Base-by-base conservation (phyloP, 2,113 vertebrate genomes). In the Triplophysa siluroides region DNA sequence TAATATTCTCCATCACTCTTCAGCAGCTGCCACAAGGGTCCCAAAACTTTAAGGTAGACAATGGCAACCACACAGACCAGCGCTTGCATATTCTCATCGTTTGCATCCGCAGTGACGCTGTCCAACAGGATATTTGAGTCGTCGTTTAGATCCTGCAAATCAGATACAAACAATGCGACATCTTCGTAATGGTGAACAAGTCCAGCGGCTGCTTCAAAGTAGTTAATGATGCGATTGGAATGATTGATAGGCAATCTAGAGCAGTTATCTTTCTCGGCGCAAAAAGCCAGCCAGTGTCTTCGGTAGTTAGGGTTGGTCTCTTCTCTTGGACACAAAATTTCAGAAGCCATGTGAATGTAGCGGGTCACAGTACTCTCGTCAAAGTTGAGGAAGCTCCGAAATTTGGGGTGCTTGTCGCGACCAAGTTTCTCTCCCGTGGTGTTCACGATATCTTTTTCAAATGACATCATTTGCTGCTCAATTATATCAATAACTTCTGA, bases 21-120 rank as follows among this genome's bases (percentile, higher is more conserved):
- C 41, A 94, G 83, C 0, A 94, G 91, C 83, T 93, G 92, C 90
- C 90, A 92, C 76, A 91, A 92, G 18, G 93, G 93, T 1, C 93
- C 92, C 2, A 94, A 78, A 7, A 94, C 81, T 85, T 94, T 93
- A 81, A 90, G 91, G 86, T 94, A 90, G 41, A 93, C 47, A 1
- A 94, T 63, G 23, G 91, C 92, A 33, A 94, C 79, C 3, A 91
- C 92, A 18, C 93, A 93, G 45, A 92, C 88, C 1, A 93, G 84
- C 67, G 86, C 88, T 83, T 93, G 92, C 65, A 94, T 85, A 18
- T 89, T 79, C 0, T 88, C 63, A 41, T 93, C 92, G 0, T 29
- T 84, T 0, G 91, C 89, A 67, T 94, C 93, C 3, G 89, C 84
- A 0, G 81, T 83, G 0, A 93, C 64, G 4, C 93, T 93, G 79